Base-by-base conservation (phyloP, 2,888 invertebrate species). In the Tipula lateralis region DNA sequence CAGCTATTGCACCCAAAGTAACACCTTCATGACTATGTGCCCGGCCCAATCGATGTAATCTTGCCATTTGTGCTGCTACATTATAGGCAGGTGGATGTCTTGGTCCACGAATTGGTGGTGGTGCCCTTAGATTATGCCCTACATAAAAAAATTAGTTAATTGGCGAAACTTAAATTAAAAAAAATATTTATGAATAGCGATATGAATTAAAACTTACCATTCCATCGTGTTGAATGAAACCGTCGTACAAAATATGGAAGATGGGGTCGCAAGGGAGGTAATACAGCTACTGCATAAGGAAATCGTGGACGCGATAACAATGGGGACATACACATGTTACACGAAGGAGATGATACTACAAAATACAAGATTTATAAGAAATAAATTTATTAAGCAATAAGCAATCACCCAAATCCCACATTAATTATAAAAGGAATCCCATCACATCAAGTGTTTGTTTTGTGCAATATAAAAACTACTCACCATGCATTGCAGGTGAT, bases 11-110 rank as follows among this genome's bases (percentile, higher is more conserved):
- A 9, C 66, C 29, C 16, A 19, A 30, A 86, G 95, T 94, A 86
- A 96, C 95, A 87, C 96, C 96, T 90, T 96, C 96, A 91, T 96
- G 95, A 86, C 95, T 96, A 91, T 96, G 96, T 84, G 96, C 96
- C 87, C 96, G 93, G 87, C 95, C 95, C 86, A 96, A 92, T 87
- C 95, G 93, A 90, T 96, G 95, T 87, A 95, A 92, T 86, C 96
- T 93, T 87, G 96, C 95, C 93, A 96, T 95, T 89, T 96, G 96
- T 84, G 96, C 95, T 84, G 96, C 96, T 87, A 96, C 93, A 88
- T 94, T 95, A 92, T 96, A 96, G 84, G 95, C 94, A 66, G 96
- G 96, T 85, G 95, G 95, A 88, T 95, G 95, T 80, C 87, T 86
- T 85, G 87, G 87, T 85, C 86, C 86, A 81, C 84, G 85, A 39